Percentiles rank a stretch among this genome's conserved stretches.
Conservation (phyloP, 2,888 invertebrate genomes). For the Baccha elongata region DNA sequence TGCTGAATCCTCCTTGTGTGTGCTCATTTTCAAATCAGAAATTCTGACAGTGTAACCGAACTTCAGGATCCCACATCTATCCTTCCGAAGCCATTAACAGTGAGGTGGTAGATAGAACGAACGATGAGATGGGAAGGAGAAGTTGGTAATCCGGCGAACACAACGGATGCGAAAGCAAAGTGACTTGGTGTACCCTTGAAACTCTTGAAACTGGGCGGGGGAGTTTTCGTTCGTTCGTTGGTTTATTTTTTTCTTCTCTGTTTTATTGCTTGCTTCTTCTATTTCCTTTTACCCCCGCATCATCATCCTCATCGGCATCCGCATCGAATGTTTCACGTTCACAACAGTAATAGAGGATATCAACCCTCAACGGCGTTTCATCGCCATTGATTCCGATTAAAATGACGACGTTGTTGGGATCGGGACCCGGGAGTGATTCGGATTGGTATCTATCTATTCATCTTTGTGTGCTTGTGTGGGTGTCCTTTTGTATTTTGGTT, state of each 20-base stretch:
- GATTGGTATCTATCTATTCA: slow-evolving; percentile 1
- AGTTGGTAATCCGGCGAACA: slow-evolving; percentile 33
- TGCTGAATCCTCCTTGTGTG: slow-evolving; percentile 46
- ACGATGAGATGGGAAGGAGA: slow-evolving; percentile 19
- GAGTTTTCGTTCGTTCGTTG: slow-evolving; percentile 22
- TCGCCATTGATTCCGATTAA: slow-evolving; percentile 74
- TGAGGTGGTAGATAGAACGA: background rate
- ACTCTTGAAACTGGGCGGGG: slow-evolving; percentile 9
- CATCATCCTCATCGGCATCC: slow-evolving; percentile 21
- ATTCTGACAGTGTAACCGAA: slow-evolving; percentile 72
- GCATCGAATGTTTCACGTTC: slow-evolving; percentile 62
- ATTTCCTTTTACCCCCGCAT: background rate
- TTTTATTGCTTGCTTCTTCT: slow-evolving; percentile 25
- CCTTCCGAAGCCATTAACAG: slow-evolving; percentile 71
- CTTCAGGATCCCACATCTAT: slow-evolving; percentile 72
- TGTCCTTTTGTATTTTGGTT: slow-evolving; percentile 39
- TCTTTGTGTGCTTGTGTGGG: slow-evolving; percentile 3
- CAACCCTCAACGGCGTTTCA: slow-evolving; percentile 72
- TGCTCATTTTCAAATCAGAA: slow-evolving; percentile 71
- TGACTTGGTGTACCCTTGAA: slow-evolving; percentile 69
- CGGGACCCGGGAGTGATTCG: slow-evolving; percentile 4
- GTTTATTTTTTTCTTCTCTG: slow-evolving; percentile 15
- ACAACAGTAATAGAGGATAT: slow-evolving; percentile 73
- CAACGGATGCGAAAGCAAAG: slow-evolving; percentile 62
- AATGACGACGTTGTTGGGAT: slow-evolving; percentile 55